Evolutionary conservation across 2,888 invertebrate genomes (phyloP).

Genomic region (Ethmia dodecea): DNA sequence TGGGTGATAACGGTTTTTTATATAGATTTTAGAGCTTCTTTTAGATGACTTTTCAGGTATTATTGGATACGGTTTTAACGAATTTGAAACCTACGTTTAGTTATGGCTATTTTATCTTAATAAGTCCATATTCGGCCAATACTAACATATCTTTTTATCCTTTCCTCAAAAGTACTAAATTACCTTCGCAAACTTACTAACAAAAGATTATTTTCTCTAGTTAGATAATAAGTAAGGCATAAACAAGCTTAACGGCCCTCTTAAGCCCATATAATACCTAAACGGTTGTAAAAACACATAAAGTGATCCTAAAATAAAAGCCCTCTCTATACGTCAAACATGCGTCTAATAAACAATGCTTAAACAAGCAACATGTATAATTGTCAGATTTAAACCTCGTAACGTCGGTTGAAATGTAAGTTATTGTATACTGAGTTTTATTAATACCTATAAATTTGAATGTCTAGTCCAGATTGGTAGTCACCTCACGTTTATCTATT

Average conservation of each 20-base stretch:
- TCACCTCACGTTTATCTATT: no score
- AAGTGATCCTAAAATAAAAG: constrained; percentile 48
- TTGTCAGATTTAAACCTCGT: constrained; percentile 56
- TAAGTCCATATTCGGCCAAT: no score
- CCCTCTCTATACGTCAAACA: constrained; percentile 41
- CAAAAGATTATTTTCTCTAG: no score
- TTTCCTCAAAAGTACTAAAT: no score
- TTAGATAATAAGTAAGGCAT: no score
- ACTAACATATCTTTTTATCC: no score
- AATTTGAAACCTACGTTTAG: no score
- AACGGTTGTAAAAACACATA: constrained; percentile 59
- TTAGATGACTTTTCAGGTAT: neutral
- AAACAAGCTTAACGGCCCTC: no score
- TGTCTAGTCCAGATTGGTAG: constrained; percentile 4
- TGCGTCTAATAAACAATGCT: constrained; percentile 51
- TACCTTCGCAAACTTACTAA: no score
- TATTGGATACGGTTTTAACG: no score
- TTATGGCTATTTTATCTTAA: no score
- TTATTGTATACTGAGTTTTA: constrained; percentile 41
- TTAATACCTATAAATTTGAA: constrained; percentile 25
- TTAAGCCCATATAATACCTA: no score
- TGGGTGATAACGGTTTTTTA: constrained; percentile 54
- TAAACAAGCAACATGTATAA: constrained; percentile 51
- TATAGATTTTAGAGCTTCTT: neutral
- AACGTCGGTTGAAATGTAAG: constrained; percentile 41